phyloP scores from a whole-genome alignment of 1,140 invertebrate species.

The Neodiprion virginianus region DNA sequence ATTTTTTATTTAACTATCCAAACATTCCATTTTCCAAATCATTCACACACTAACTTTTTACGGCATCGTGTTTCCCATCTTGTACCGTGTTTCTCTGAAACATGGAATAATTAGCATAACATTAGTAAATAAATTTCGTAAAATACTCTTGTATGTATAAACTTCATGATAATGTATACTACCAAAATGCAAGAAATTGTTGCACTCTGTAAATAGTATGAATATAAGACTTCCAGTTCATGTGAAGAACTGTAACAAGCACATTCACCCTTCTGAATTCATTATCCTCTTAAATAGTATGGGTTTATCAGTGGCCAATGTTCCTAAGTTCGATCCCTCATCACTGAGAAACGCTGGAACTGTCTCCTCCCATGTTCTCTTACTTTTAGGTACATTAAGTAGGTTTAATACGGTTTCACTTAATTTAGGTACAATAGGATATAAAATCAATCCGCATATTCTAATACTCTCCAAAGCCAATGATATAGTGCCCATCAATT shows the following conservation, averaged over 20 bases:
- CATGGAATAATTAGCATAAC: neutral
- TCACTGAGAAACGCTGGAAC: slow-evolving; percentile 38
- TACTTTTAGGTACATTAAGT: slow-evolving; percentile 62
- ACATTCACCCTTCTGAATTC: neutral
- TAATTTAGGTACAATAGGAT: slow-evolving; percentile 85
- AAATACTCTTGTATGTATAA: neutral
- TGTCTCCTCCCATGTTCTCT: slow-evolving; percentile 64
- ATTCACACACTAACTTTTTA: no score
- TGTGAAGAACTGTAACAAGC: neutral
- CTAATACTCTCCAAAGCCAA: slow-evolving; percentile 85
- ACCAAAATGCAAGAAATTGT: neutral
- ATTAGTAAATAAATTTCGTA: neutral
- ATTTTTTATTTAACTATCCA: no score
- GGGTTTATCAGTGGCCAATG: slow-evolving; percentile 19
- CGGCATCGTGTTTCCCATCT: no score
- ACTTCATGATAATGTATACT: neutral
- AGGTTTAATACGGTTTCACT: slow-evolving; percentile 71
- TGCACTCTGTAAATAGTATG: neutral
- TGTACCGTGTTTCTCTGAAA: no score
- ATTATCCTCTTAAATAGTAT: slow-evolving; percentile 41
- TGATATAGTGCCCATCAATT: slow-evolving; percentile 79
- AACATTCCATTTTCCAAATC: no score
- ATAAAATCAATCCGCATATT: slow-evolving; percentile 78
- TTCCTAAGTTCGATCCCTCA: neutral
- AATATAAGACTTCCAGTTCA: slow-evolving; percentile 2